Conservation (phyloP, 2,888 invertebrate genomes). For the Lycia hirtaria region DNA sequence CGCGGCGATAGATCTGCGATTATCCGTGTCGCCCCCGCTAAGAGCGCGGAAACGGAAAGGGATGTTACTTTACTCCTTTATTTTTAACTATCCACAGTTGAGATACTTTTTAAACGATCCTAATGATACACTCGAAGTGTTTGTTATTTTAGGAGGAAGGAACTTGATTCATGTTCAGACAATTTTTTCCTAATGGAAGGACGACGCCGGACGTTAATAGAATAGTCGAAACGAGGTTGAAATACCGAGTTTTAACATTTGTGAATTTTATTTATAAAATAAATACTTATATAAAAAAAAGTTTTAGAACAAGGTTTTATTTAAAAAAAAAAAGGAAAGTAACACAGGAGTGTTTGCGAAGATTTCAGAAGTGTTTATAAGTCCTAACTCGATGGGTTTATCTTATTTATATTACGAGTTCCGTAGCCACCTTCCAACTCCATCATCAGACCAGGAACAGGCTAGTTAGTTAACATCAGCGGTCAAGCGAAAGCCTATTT, state of each 20-base stretch:
- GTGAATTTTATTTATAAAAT: too few species aligned
- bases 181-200: conserved; percentile 33
- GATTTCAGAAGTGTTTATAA: too few species aligned
- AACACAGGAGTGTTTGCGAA: too few species aligned
- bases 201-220: conserved; percentile 25
- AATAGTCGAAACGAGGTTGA: neutral
- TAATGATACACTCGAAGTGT: conserved; percentile 52
- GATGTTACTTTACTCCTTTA: conserved; percentile 62
- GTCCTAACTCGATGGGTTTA: too few species aligned
- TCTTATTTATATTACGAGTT: too few species aligned
- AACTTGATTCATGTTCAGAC: conserved; percentile 47
- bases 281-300: too few species aligned
- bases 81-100: conserved; percentile 53
- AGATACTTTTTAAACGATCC: conserved; percentile 51
- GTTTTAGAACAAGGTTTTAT: too few species aligned
- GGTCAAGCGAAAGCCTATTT: too few species aligned
- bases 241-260: neutral
- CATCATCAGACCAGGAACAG: too few species aligned
- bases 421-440: too few species aligned
- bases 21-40: conserved; percentile 51
- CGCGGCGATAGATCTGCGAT: conserved; percentile 61
- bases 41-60: conserved; percentile 62
- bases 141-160: conserved; percentile 56
- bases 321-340: too few species aligned
- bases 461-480: too few species aligned